These are phyloP conservation scores for Timema cristinae DNA, from an alignment of 2,888 invertebrate species.

Conservation along the genomic window DNA sequence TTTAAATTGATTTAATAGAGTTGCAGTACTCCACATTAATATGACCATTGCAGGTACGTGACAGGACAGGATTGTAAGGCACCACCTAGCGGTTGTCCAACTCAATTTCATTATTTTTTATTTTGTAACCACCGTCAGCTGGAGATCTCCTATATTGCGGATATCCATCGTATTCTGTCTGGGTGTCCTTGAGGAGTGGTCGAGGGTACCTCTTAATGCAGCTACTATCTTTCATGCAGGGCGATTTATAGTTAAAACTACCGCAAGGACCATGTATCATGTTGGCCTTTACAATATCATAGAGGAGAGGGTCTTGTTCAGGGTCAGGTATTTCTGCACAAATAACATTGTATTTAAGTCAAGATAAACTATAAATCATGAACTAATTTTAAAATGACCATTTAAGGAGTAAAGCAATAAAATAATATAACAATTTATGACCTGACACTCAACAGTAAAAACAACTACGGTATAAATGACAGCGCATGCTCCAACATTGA, in stretches of 20 bases:
- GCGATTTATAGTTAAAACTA: slow-evolving; percentile 36
- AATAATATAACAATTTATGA: too few species aligned
- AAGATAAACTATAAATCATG: too few species aligned
- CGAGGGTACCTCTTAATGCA: slow-evolving; percentile 43
- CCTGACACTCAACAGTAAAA: too few species aligned
- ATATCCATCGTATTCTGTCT: slow-evolving; percentile 38
- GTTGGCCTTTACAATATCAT: slow-evolving; percentile 22
- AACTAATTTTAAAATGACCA: too few species aligned
- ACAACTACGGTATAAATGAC: too few species aligned
- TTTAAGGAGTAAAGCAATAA: too few species aligned
- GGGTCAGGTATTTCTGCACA: slow-evolving; percentile 41
- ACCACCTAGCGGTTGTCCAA: slow-evolving; percentile 33
- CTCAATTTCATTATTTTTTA: background rate
- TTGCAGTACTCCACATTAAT: slow-evolving; percentile 32
- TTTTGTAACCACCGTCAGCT: background rate
- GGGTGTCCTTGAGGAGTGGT: slow-evolving; percentile 31
- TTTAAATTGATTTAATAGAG: background rate
- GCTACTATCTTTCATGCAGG: slow-evolving; percentile 42
- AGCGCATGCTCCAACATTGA: too few species aligned
- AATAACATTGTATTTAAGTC: slow-evolving; percentile 40
- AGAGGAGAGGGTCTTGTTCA: slow-evolving; percentile 31
- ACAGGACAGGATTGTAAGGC: slow-evolving; percentile 30
- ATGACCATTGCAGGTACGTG: slow-evolving; percentile 29
- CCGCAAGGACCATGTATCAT: slow-evolving; percentile 43
- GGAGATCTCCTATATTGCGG: slow-evolving; percentile 37